Conservation (phyloP, 2,888 invertebrate species). For the Xestia c-nigrum region DNA sequence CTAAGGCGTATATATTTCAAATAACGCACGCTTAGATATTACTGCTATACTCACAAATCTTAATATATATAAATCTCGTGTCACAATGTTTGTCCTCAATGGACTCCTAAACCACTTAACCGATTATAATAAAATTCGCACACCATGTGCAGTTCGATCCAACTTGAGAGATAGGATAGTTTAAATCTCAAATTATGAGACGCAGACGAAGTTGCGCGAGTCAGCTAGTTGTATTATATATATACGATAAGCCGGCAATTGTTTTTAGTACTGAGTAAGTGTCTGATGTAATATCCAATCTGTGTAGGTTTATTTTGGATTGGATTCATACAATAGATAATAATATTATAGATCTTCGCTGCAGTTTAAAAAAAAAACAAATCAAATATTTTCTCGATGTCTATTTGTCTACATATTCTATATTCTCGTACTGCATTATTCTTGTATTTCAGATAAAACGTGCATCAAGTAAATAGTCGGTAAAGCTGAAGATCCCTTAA, state of each 20-base stretch:
- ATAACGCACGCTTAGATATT: slow-evolving; percentile 31
- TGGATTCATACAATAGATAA: slow-evolving; percentile 1
- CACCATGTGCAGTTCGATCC: no score
- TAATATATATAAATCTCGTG: no score
- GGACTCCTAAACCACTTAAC: no score
- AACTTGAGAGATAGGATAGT: no score
- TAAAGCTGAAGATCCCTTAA: slow-evolving; percentile 22
- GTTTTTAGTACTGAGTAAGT: neutral
- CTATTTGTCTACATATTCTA: slow-evolving; percentile 8
- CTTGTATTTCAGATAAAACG: slow-evolving; percentile 23
- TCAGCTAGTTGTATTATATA: slow-evolving; percentile 7
- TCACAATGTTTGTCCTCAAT: no score
- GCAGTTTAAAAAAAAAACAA: neutral
- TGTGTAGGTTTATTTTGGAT: slow-evolving; percentile 3
- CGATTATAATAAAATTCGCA: no score
- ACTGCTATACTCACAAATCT: slow-evolving; percentile 11
- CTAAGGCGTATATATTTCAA: neutral
- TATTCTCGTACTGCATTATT: slow-evolving; percentile 29
- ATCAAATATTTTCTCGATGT: slow-evolving; percentile 22
- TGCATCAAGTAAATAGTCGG: neutral
- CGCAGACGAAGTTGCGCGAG: no score
- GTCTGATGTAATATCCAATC: neutral
- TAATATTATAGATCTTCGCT: neutral
- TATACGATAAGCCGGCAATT: neutral
- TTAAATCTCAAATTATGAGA: no score